These are phyloP conservation scores for Poecilia gillii DNA, from an alignment of 2,797 vertebrate species.

Conservation along the genomic window DNA sequence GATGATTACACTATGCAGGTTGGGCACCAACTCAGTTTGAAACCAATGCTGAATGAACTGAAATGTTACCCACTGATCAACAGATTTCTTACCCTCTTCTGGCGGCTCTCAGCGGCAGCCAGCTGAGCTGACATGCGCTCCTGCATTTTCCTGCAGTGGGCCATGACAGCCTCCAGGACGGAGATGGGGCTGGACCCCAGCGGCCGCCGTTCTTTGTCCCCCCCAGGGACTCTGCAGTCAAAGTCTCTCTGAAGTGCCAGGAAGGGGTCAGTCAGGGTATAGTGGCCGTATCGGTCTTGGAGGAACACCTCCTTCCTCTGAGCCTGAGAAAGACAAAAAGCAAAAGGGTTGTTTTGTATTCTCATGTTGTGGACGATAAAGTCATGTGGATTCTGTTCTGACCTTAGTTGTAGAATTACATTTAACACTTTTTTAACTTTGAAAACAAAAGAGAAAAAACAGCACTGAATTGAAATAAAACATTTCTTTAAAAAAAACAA, in stretches of 20 bases:
- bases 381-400: neutral
- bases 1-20: neutral
- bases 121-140: slow-evolving; percentile 95
- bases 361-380: neutral
- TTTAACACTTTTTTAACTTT: neutral
- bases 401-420: neutral
- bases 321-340: slow-evolving; percentile 76
- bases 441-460: neutral
- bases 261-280: slow-evolving; percentile 95
- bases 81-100: slow-evolving; percentile 88
- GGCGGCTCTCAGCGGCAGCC: slow-evolving; percentile 91
- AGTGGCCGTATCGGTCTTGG: slow-evolving; percentile 94
- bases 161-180: slow-evolving; percentile 96
- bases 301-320: slow-evolving; percentile 96
- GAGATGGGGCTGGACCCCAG: slow-evolving; percentile 92
- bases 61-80: neutral
- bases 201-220: slow-evolving; percentile 85
- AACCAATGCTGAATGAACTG: neutral
- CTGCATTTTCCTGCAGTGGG: slow-evolving; percentile 98
- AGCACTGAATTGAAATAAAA: too few relatives aligned
- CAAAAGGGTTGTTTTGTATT: neutral
- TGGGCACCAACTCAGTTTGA: neutral
- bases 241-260: slow-evolving; percentile 96
- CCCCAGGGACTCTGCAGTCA: slow-evolving; percentile 82
- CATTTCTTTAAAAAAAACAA: too few relatives aligned